Conservation (phyloP, 2,888 invertebrate species). For the Cephus spinipes region DNA sequence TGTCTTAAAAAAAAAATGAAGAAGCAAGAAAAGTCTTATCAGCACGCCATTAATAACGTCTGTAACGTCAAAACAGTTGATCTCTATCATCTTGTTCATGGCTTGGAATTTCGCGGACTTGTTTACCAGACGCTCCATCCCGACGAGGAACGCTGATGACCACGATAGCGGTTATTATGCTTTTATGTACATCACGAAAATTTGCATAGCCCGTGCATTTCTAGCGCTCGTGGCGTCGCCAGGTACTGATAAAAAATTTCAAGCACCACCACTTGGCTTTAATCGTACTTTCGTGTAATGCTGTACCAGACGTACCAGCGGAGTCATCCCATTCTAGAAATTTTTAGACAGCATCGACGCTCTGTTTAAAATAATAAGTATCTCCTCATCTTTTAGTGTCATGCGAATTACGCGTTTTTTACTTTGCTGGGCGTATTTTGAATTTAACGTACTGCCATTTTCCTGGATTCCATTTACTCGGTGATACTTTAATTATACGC, state of each 20-base stretch:
- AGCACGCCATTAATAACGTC: too few species aligned
- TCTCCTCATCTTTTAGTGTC: background rate
- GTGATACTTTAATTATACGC: background rate
- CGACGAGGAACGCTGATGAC: constrained; percentile 3
- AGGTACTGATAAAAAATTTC: constrained; percentile 32
- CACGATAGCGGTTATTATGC: constrained; percentile 34
- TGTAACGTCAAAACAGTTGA: background rate
- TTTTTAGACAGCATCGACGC: background rate
- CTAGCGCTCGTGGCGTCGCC: constrained; percentile 16
- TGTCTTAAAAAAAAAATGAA: background rate
- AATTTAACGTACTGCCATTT: background rate
- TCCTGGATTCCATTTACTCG: background rate
- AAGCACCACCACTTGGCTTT: constrained; percentile 27
- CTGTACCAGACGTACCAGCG: background rate
- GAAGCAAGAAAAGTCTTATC: background rate
- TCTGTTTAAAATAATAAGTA: background rate
- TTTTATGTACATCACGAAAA: constrained; percentile 32
- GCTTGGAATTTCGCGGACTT: background rate
- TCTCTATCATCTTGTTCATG: background rate
- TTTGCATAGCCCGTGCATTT: constrained; percentile 41
- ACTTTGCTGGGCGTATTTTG: background rate
- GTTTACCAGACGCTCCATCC: background rate
- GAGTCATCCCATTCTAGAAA: background rate
- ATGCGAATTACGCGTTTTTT: background rate
- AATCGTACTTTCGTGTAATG: constrained; percentile 38